Evolutionary conservation across 2,888 invertebrate genomes (phyloP).

Genomic region (Lasius platythorax): DNA sequence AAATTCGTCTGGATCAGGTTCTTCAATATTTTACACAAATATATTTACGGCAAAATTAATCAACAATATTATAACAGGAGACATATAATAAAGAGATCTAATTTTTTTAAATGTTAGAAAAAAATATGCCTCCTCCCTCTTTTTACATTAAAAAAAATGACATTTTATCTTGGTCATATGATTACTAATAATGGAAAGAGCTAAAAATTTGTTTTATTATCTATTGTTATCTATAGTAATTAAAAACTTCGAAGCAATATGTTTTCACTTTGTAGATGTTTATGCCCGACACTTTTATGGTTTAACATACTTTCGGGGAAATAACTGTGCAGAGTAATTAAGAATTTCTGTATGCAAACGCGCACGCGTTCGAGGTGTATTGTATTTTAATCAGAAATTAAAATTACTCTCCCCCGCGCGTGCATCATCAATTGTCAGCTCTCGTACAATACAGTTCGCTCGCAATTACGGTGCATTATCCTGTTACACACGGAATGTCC

Average conservation of each 20-base stretch:
- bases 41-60: not conserved
- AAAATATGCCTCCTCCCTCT: not conserved
- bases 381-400: conserved; percentile 40
- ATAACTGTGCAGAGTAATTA: not conserved
- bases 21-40: not conserved
- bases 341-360: not conserved
- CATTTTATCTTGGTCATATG: not conserved
- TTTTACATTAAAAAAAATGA: not conserved
- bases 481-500: conserved; percentile 46
- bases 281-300: not conserved
- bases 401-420: not conserved
- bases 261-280: not conserved
- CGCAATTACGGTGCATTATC: conserved; percentile 44
- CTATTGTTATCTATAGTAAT: not conserved
- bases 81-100: not conserved
- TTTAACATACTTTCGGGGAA: not conserved
- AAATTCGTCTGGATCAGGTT: not conserved
- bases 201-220: not conserved
- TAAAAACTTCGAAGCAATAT: not conserved
- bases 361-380: conserved; percentile 10
- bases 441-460: not conserved
- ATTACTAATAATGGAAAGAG: not conserved
- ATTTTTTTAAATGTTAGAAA: not conserved
- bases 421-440: conserved; percentile 24
- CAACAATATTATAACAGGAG: not conserved